Evolutionary conservation across 2,797 vertebrate species (phyloP), one percentile per base, ranked within the genome.

Genomic region (Schizopygopsis malacanthus): DNA sequence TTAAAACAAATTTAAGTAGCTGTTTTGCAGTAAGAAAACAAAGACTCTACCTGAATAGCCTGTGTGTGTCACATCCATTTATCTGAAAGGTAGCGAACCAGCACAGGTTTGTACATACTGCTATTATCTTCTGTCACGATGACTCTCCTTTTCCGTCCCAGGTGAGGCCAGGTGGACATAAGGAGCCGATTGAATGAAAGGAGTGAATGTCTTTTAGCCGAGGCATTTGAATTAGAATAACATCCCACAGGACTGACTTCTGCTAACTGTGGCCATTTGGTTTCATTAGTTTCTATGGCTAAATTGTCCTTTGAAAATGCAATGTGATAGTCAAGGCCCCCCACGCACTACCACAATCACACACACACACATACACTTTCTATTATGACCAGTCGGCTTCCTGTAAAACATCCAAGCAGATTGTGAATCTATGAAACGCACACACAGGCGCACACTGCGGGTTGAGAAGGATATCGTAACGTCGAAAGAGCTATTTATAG

Each of bases 231-330:
- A 94, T 94, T 90, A 92, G 91, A 91, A 90, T 90, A 93, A 92
- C 92, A 93, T 94, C 93, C 91, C 81, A 81, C 76, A 92, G 86
- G 92, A 92, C 90, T 90, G 72, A 91, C 92, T 87, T 85, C 79
- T 89, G 93, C 91, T 92, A 90, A 89, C 91, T 91, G 90, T 85
- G 77, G 83, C 90, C 89, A 92, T 93, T 92, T 90, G 87, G 89
- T 94, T 93, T 94, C 93, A 95, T 95, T 94, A 92, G 92, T 92
- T 92, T 94, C 90, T 87, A 87, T 86, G 56, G 93, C 93, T 85
- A 91, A 93, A 94, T 94, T 93, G 90, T 93, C 90, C 88, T 92
- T 84, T 92, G 90, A 91, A 95, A 92, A 90, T 86, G 89, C 52
- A 20, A 79, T 18, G 59, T 56, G 90, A 93, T 93, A 91, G 90